Percentiles rank a stretch among this genome's conserved stretches.
phyloP scores from a whole-genome alignment of 2,888 invertebrate species.

The Homarus gammarus region DNA sequence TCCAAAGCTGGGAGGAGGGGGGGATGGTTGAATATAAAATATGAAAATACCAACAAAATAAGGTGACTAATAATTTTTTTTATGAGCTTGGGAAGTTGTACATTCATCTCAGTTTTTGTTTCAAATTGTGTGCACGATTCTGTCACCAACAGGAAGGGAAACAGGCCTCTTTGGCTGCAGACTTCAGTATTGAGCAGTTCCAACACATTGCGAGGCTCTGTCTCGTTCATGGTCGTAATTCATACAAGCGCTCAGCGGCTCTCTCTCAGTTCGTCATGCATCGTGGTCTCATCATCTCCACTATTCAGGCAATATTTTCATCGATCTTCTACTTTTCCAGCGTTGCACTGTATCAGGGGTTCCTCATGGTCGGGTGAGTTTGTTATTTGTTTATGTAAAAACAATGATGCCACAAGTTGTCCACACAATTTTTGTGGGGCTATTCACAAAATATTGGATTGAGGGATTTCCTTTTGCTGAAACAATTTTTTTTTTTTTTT shows the following conservation, averaged over 20 bases:
- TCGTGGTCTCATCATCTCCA: slow-evolving; percentile 97
- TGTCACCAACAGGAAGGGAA: slow-evolving; percentile 84
- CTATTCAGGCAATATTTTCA: slow-evolving; percentile 99
- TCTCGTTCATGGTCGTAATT: slow-evolving; percentile 94
- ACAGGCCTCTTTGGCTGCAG: slow-evolving; percentile 97
- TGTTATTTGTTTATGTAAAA: neutral
- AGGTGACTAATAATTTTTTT: too few relatives aligned
- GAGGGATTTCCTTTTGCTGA: too few relatives aligned
- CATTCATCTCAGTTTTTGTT: too few relatives aligned
- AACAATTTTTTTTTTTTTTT: neutral
- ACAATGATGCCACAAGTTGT: neutral
- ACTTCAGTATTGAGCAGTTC: slow-evolving; percentile 96
- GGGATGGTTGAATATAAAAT: too few relatives aligned
- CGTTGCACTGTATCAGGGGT: slow-evolving; percentile 98
- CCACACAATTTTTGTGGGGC: too few relatives aligned
- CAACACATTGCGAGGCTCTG: slow-evolving; percentile 88
- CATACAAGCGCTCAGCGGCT: slow-evolving; percentile 97
- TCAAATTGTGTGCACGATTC: neutral
- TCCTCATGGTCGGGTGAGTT: slow-evolving; percentile 94
- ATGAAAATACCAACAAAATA: too few relatives aligned
- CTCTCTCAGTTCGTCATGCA: slow-evolving; percentile 99
- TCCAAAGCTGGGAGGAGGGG: too few relatives aligned
- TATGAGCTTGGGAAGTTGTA: too few relatives aligned
- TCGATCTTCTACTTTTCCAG: slow-evolving; percentile 99
- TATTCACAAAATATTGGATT: too few relatives aligned